These are phyloP conservation scores for Conus ventricosus DNA, from an alignment of 1,140 invertebrate genomes.

Conservation along the genomic window DNA sequence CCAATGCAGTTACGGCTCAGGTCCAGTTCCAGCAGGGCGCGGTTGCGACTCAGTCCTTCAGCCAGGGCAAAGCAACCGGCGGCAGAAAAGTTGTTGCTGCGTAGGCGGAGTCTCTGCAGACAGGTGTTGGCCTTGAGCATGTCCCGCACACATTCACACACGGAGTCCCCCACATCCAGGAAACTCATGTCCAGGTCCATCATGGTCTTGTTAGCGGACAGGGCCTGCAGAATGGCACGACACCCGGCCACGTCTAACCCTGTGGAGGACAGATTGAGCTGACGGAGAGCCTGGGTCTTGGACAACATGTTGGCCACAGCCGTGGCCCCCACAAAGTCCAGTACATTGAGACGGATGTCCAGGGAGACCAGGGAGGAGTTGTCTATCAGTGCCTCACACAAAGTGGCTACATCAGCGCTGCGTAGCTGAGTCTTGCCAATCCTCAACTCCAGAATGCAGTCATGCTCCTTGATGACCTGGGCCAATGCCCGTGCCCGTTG, in stretches of 20 bases:
- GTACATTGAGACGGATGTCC: conserved; percentile 67
- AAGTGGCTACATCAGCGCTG: conserved; percentile 57
- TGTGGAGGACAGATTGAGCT: conserved; percentile 69
- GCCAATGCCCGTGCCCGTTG: conserved; percentile 56
- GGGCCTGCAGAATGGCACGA: conserved; percentile 52
- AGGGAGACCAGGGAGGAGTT: conserved; percentile 57
- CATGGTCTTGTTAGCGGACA: conserved; percentile 58
- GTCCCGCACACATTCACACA: conserved; percentile 60
- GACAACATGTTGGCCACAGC: conserved; percentile 57
- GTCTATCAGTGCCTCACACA: conserved; percentile 54
- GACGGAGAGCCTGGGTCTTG: conserved; percentile 58
- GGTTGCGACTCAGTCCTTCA: conserved; percentile 60
- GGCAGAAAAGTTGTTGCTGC: conserved; percentile 65
- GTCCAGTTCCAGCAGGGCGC: conserved; percentile 60
- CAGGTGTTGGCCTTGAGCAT: conserved; percentile 65
- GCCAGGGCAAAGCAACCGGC: conserved; percentile 64
- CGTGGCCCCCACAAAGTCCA: conserved; percentile 62
- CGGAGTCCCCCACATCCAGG: conserved; percentile 64
- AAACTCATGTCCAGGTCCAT: conserved; percentile 68
- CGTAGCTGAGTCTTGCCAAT: conserved; percentile 66
- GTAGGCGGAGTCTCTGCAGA: conserved; percentile 62
- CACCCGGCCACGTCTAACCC: conserved; percentile 60
- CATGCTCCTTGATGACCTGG: conserved; percentile 53
- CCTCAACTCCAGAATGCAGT: conserved; percentile 64
- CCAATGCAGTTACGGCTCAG: conserved; percentile 66